These are phyloP conservation scores for Ictalurus punctatus DNA, from an alignment of 2,113 vertebrate species.

Conservation along the genomic window DNA sequence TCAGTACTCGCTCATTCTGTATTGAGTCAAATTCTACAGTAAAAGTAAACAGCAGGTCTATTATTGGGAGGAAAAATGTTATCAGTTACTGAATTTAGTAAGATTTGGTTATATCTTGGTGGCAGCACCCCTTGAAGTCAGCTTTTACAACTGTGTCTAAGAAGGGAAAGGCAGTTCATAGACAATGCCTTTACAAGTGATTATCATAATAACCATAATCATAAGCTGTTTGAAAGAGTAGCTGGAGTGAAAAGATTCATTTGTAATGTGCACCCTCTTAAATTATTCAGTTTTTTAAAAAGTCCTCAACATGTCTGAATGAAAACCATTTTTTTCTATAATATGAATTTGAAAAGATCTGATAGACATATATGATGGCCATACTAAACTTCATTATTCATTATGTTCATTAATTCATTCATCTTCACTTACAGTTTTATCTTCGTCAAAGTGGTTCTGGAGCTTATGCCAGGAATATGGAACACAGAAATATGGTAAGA, in stretches of 20 bases:
- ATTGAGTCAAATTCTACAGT: background rate
- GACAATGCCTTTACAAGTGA: background rate
- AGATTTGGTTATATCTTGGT: background rate
- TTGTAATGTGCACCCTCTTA: background rate
- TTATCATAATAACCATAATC: constrained; percentile 4
- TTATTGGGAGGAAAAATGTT: background rate
- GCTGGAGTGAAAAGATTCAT: background rate
- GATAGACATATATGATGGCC: background rate
- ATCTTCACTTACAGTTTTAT: background rate
- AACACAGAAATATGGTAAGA: too few species aligned
- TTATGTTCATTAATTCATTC: background rate
- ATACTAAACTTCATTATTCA: background rate
- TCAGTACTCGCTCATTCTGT: background rate
- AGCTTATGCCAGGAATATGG: background rate
- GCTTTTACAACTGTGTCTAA: background rate
- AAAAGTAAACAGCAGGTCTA: background rate
- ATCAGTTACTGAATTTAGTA: background rate
- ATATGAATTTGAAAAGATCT: background rate
- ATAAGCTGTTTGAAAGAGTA: constrained; percentile 3
- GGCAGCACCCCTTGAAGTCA: background rate
- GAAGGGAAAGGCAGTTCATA: background rate
- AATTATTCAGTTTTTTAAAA: background rate
- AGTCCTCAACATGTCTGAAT: background rate
- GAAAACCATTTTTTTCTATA: background rate
- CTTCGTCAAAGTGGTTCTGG: background rate